These are phyloP conservation scores for Dromiciops gliroides DNA, from an alignment of 2,113 vertebrate genomes.

Conservation along the genomic window DNA sequence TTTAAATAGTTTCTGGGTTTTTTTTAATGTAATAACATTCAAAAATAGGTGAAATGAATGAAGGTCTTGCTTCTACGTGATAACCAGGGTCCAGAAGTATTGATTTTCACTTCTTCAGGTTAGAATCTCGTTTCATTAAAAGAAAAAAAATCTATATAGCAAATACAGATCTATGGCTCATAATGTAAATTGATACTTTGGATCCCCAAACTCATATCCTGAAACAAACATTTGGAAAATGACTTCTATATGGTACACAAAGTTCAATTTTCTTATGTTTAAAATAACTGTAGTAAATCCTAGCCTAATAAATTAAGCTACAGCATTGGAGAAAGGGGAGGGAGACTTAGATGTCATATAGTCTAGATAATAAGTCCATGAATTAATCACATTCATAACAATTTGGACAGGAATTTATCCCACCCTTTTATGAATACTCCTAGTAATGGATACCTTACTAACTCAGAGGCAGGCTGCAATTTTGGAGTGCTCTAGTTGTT, in stretches of 20 bases:
- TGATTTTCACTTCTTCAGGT: not conserved
- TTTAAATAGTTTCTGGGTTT: not conserved
- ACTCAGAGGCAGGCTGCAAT: not conserved
- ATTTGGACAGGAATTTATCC: not conserved
- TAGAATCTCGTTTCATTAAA: not conserved
- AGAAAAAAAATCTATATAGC: conserved; percentile 13
- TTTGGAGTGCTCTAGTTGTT: not conserved
- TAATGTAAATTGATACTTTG: conserved; percentile 63
- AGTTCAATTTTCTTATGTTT: conserved; percentile 57
- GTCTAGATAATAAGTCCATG: no score
- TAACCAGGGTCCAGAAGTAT: not conserved
- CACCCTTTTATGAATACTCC: not conserved
- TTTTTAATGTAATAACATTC: not conserved
- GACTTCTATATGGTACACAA: conserved; percentile 47
- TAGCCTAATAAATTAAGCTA: conserved; percentile 51
- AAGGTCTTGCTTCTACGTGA: not conserved
- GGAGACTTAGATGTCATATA: not conserved
- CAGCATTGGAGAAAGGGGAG: not conserved
- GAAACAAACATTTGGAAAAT: conserved; percentile 36
- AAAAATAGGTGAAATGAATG: not conserved
- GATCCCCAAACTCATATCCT: conserved; percentile 46
- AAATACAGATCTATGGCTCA: conserved; percentile 57
- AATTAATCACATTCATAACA: not conserved
- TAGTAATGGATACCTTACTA: not conserved
- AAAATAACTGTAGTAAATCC: conserved; percentile 56